Evolutionary conservation across 2,113 vertebrate genomes (phyloP), one percentile per base, ranked within the genome.

Genomic region (Alaudala cheleensis): DNA sequence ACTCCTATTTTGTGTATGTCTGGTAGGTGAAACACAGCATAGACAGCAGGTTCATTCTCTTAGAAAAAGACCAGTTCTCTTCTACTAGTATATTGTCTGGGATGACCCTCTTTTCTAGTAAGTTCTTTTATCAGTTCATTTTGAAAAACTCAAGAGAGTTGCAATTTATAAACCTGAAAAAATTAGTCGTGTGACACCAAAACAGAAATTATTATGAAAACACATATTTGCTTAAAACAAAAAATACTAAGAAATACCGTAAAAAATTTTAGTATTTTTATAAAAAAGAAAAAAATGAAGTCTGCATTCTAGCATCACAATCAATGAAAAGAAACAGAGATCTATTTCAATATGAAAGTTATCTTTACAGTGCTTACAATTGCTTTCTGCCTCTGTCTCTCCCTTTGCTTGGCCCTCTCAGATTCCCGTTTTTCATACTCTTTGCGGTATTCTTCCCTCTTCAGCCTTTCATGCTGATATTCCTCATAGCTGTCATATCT

Each of bases 401-500:
- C 99, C 92, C 99, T 98, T 97, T 99, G 99, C 96, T 98, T 99
- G 92, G 98, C 98, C 98, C 98, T 98, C 95, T 99, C 99, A 39
- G 98, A 98, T 98, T 99, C 99, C 95, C 98, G 98, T 97, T 99
- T 99, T 98, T 99, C 99, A 93, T 98, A 98, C 96, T 99, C 98
- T 96, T 97, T 98, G 92, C 98, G 98, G 94, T 99, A 98, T 95
- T 99, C 99, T 97, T 99, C 99, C 98, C 98, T 98, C 98, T 99
- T 99, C 97, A 99, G 98, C 97, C 98, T 98, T 97, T 99, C 99
- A 50, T 99, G 98, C 98, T 99, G 99, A 98, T 99, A 99, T 60
- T 99, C 99, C 97, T 99, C 99, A 70, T 99, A 99, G 98, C 99
- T 99, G 98, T 99, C 98, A 95, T 99, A 99, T 98, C 99, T 98